Conservation (phyloP, 2,113 vertebrate species). For the Tragelaphus strepsiceros region DNA sequence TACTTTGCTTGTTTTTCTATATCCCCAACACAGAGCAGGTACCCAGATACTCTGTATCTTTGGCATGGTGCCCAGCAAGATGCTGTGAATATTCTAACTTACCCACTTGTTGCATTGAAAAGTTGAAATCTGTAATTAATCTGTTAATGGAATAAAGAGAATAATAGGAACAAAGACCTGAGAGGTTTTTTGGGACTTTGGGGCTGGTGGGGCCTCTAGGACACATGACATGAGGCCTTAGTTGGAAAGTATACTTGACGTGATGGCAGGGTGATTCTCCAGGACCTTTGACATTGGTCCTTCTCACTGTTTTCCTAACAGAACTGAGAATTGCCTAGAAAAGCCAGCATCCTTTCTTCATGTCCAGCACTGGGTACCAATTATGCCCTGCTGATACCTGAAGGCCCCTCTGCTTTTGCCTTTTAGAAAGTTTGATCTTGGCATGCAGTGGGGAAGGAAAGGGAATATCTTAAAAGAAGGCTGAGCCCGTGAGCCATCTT, state of each 20-base stretch:
- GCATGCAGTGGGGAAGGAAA: neutral
- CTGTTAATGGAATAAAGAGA: slow-evolving; percentile 69
- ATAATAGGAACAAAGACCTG: slow-evolving; percentile 47
- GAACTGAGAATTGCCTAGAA: neutral
- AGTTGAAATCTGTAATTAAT: slow-evolving; percentile 42
- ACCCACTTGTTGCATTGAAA: slow-evolving; percentile 50
- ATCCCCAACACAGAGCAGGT: slow-evolving; percentile 54
- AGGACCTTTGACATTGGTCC: neutral
- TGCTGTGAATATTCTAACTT: slow-evolving; percentile 2
- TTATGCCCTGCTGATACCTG: neutral
- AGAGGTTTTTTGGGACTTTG: neutral
- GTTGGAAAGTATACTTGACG: neutral
- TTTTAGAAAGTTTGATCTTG: neutral
- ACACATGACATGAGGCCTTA: fast-evolving
- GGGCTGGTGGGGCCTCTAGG: neutral
- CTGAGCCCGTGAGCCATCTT: neutral
- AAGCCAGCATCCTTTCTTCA: neutral
- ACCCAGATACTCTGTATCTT: slow-evolving; percentile 27
- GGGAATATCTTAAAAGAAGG: neutral
- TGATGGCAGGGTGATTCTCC: neutral
- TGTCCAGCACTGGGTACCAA: neutral
- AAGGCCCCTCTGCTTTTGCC: neutral
- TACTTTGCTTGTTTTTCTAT: slow-evolving; percentile 59
- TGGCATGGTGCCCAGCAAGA: slow-evolving; percentile 51
- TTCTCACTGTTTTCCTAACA: neutral